These are phyloP conservation scores for Dicrostonyx torquatus DNA, from an alignment of 2,797 vertebrate species.

Conservation along the genomic window DNA sequence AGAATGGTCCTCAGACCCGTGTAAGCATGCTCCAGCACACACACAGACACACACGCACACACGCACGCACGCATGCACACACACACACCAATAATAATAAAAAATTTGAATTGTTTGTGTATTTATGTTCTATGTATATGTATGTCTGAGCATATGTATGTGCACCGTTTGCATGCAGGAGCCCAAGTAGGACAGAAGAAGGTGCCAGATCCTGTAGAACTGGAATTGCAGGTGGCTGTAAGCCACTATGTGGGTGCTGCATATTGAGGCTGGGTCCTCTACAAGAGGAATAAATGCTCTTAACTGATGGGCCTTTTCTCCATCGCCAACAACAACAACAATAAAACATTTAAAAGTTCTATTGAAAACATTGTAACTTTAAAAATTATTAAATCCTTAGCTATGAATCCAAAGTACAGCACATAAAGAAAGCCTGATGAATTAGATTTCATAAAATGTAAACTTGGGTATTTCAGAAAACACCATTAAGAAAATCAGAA, in stretches of 20 bases:
- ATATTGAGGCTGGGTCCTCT: neutral
- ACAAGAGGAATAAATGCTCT: neutral
- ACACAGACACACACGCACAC: neutral
- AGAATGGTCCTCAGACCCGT: neutral
- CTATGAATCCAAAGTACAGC: neutral
- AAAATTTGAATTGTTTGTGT: neutral
- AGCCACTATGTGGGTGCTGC: neutral
- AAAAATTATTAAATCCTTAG: neutral
- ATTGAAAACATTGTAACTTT: neutral
- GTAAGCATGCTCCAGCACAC: neutral
- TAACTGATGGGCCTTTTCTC: neutral
- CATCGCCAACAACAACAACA: neutral
- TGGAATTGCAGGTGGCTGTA: neutral
- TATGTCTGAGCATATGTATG: neutral
- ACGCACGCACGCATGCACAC: neutral
- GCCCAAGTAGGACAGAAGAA: neutral
- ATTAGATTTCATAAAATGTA: constrained; percentile 14
- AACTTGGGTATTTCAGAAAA: constrained; percentile 13
- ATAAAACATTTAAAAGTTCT: neutral
- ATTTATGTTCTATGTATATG: neutral
- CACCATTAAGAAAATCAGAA: constrained; percentile 48
- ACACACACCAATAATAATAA: neutral
- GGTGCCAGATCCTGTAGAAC: neutral
- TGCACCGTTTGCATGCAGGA: neutral
- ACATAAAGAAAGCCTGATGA: neutral